These are phyloP conservation scores for Scaeva pyrastri DNA, from an alignment of 2,888 invertebrate genomes.

Conservation along the genomic window DNA sequence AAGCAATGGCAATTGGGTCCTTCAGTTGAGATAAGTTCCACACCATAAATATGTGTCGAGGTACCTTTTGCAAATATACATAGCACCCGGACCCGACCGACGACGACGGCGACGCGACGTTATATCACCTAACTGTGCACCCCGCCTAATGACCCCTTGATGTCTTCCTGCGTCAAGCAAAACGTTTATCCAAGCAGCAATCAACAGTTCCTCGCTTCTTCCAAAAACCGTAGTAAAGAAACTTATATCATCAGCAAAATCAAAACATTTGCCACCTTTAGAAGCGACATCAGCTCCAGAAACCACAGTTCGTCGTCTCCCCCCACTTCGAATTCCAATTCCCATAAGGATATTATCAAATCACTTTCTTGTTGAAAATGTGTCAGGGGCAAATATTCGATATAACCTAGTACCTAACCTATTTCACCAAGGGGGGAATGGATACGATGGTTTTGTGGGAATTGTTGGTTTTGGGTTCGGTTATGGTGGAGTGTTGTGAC, in stretches of 20 bases:
- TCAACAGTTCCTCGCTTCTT: slow-evolving; percentile 20
- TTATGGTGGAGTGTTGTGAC: slow-evolving; percentile 25
- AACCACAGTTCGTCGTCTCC: too few species aligned
- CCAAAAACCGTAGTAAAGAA: not conserved
- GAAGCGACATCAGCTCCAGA: slow-evolving; percentile 29
- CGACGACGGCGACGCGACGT: too few species aligned
- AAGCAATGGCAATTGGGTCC: slow-evolving; percentile 43
- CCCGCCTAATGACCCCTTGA: slow-evolving; percentile 39
- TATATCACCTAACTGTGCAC: slow-evolving; percentile 37
- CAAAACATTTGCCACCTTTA: slow-evolving; percentile 53
- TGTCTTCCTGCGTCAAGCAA: slow-evolving; percentile 33
- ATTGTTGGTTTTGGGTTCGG: slow-evolving; percentile 1
- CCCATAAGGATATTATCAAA: slow-evolving; percentile 60
- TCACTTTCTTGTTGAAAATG: slow-evolving; percentile 64
- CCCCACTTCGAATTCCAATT: not conserved
- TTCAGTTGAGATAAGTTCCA: slow-evolving; percentile 48
- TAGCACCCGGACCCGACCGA: too few species aligned
- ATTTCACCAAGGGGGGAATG: not conserved
- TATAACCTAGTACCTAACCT: slow-evolving; percentile 11
- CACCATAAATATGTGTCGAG: slow-evolving; percentile 47
- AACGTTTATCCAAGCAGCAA: slow-evolving; percentile 1
- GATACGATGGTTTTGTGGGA: slow-evolving; percentile 22
- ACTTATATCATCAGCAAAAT: slow-evolving; percentile 52
- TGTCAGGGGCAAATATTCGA: slow-evolving; percentile 57
- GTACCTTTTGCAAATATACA: slow-evolving; percentile 16